Percentiles rank a stretch among this genome's conserved stretches.
Conservation (phyloP, 2,888 invertebrate species). For the Drosophila tanythrix region DNA sequence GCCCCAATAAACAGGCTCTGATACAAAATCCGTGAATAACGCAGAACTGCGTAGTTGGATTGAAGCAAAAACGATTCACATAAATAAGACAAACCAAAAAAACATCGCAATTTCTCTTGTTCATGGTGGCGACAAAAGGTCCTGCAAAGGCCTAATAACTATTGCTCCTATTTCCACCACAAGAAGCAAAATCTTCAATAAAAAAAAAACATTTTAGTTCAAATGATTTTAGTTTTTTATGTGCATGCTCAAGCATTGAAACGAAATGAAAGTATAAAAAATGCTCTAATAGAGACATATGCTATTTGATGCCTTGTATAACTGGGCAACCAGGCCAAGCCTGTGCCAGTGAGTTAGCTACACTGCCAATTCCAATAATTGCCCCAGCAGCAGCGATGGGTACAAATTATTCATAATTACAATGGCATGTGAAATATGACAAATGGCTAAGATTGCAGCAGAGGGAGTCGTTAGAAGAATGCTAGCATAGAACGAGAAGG, state of each 20-base stretch:
- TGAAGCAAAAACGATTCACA: background rate
- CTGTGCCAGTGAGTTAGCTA: constrained; percentile 34
- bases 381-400: constrained; percentile 46
- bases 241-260: background rate
- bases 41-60: background rate
- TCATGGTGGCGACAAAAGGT: background rate
- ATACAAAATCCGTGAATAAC: background rate
- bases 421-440: constrained; percentile 56
- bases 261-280: background rate
- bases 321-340: constrained; percentile 56
- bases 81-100: background rate
- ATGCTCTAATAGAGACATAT: background rate
- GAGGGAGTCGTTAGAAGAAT: constrained; percentile 1
- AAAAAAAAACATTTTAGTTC: background rate
- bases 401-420: constrained; percentile 73
- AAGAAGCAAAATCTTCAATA: background rate
- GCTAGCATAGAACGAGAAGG: background rate
- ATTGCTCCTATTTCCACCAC: background rate
- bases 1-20: background rate
- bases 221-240: background rate
- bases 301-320: constrained; percentile 5
- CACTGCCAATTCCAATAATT: constrained; percentile 71
- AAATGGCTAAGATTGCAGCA: constrained; percentile 22
- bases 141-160: background rate
- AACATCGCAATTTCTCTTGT: background rate